Percentiles rank a stretch among this genome's conserved stretches.
Conservation (phyloP, 2,113 vertebrate species). For the Alces alces region DNA sequence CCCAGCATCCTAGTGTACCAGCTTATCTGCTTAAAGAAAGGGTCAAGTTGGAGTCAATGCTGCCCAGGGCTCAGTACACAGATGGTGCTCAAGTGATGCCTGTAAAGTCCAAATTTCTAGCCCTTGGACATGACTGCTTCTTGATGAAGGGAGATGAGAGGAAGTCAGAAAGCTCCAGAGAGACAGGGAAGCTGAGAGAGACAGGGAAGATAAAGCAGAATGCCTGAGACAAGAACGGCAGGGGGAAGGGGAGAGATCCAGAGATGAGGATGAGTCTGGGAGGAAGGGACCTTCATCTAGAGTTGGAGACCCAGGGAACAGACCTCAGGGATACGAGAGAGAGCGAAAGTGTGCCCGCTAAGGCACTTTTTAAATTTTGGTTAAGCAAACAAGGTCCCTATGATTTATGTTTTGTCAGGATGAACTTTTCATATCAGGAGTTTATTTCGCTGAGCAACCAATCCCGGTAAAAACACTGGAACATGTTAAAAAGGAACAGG, state of each 20-base stretch:
- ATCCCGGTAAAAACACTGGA: not conserved
- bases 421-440: not conserved
- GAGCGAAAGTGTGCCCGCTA: rapidly evolving
- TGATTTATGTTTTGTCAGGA: not conserved
- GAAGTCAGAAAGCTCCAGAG: not conserved
- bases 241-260: not conserved
- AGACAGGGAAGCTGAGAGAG: not conserved
- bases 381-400: not conserved
- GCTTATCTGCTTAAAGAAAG: not conserved
- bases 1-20: not conserved
- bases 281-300: not conserved
- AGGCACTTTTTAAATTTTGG: not conserved
- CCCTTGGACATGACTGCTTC: not conserved
- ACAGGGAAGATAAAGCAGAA: not conserved
- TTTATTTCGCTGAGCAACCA: not conserved
- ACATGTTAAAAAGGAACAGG: not conserved
- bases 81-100: not conserved
- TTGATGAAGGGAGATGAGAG: not conserved
- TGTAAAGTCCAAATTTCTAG: not conserved
- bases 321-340: not conserved
- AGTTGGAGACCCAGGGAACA: not conserved
- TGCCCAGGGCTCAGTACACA: not conserved
- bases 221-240: not conserved
- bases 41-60: not conserved
- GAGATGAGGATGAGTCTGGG: not conserved